Conservation (phyloP, 2,113 vertebrate genomes). For the Myocastor coypus region DNA sequence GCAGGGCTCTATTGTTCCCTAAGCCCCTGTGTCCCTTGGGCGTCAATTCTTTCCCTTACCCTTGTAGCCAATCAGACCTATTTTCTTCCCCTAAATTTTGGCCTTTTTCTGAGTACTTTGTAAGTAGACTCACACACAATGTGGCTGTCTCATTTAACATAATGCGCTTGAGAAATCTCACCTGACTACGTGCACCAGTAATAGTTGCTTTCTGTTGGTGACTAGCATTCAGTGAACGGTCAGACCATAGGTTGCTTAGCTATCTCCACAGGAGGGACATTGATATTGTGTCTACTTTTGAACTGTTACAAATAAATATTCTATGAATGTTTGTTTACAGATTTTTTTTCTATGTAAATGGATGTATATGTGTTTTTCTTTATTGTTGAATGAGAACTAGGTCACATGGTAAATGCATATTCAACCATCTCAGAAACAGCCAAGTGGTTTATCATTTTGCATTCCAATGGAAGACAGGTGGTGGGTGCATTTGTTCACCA, state of each 20-base stretch:
- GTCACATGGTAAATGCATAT: background rate
- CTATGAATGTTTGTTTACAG: background rate
- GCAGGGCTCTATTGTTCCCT: fast-evolving
- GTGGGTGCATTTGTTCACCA: background rate
- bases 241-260: too few species aligned
- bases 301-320: background rate
- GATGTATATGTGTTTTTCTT: background rate
- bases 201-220: background rate
- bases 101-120: background rate
- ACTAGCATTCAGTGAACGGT: background rate
- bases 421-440: background rate
- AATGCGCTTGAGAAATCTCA: fast-evolving
- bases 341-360: background rate
- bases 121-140: background rate
- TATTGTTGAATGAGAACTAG: background rate
- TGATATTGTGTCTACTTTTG: background rate
- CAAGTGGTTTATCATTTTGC: background rate
- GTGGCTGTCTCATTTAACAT: background rate
- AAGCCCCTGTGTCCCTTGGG: fast-evolving
- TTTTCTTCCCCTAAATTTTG: background rate
- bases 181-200: fast-evolving
- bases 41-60: too few species aligned
- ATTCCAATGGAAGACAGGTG: background rate
- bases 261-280: too few species aligned
- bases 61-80: background rate